Evolutionary conservation across 1,140 invertebrate genomes (phyloP), one percentile per base, ranked within the genome.

Genomic region (Zaprionus gabonicus): DNA sequence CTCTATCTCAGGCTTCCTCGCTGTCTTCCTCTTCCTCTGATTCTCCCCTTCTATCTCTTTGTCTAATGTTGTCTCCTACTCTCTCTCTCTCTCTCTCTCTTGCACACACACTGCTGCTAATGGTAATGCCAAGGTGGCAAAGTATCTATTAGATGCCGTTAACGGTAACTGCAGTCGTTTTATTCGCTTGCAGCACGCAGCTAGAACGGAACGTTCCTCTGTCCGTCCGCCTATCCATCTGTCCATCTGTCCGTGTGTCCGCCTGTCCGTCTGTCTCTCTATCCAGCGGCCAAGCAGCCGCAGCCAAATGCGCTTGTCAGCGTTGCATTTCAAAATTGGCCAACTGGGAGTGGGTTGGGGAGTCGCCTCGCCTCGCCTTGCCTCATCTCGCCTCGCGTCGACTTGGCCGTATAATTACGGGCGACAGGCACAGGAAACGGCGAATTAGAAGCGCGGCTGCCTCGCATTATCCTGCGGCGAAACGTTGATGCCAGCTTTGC

Each of bases 81-180:
- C 20, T 20, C 59, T 41, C 38, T 68, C 59, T 41, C 38, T 68
- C 59, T 41, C 51, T 36, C 51, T 38, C 62, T 57, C 71, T 28
- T 34, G 36, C 65, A 57, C 57, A 63, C 56, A 38, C 41, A 55
- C 71, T 72, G 80, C 53, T 28, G 27, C 53, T 57, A 83, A 71
- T 83, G 74, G 62, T 88, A 76, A 76, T 83, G 78, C 78, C 81
- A 76, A 87, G 84, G 84, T 87, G 84, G 58, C 84, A 88, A 87
- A 87, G 84, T 84, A 88, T 90, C 84, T 84, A 90, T 87, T 87
- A 87, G 84, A 84, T 87, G 84, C 84, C 85, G 84, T 87, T 87
- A 87, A 84, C 84, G 72, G 71, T 81, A 87, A 84, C 78, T 87
- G 78, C 84, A 71, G 71, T 60, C 78, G 63, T 71, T 87, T 87